Conservation (phyloP, 2,113 vertebrate species). For the Vimba vimba region DNA sequence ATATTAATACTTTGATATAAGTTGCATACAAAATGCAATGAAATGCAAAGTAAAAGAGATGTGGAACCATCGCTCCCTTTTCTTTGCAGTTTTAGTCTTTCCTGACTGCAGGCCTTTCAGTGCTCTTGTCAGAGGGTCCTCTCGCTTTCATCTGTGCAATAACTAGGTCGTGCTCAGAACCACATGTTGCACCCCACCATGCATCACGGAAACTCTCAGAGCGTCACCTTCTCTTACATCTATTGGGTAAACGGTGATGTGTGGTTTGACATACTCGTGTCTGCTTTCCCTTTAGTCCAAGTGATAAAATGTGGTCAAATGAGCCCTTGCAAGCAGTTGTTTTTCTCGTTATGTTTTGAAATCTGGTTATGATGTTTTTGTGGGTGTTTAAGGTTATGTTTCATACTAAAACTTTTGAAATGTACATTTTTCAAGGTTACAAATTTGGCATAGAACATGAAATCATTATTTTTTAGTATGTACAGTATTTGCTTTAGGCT, state of each 20-base stretch:
- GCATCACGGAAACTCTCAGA: constrained; percentile 51
- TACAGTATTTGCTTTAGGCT: neutral
- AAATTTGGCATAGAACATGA: neutral
- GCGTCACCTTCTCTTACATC: neutral
- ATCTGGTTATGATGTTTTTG: neutral
- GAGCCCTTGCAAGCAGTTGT: neutral
- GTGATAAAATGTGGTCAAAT: neutral
- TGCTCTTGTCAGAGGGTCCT: constrained; percentile 47
- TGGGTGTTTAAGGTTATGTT: neutral
- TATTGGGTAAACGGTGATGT: neutral
- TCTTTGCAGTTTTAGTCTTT: neutral
- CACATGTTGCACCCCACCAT: constrained; percentile 49
- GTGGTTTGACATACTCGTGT: neutral
- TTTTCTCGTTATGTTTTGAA: neutral
- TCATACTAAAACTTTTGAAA: neutral
- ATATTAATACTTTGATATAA: neutral
- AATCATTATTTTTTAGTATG: neutral
- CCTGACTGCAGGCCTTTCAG: neutral
- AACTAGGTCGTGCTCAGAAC: constrained; percentile 51
- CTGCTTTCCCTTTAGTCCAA: neutral
- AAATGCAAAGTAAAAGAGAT: neutral
- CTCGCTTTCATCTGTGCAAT: constrained; percentile 31
- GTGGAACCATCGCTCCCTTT: neutral
- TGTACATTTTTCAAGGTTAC: neutral
- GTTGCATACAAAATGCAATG: neutral